Evolutionary conservation across 1,140 invertebrate genomes (phyloP).

Genomic region (Wasmannia auropunctata): DNA sequence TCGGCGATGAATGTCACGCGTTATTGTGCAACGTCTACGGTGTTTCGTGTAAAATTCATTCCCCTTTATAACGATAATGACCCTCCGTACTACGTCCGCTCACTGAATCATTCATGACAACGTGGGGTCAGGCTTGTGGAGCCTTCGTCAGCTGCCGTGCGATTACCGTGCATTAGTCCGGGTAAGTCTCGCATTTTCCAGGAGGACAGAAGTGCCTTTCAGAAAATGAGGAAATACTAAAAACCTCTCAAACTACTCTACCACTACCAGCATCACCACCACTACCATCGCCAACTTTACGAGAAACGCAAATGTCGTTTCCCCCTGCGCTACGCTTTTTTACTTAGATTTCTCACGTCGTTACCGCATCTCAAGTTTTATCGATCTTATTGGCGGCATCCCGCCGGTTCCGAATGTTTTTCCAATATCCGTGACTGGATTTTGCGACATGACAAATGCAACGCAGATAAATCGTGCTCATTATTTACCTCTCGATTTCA

Average conservation of each 20-base stretch:
- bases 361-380: conserved; percentile 57
- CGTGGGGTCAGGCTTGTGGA: conserved; percentile 64
- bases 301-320: conserved; percentile 38
- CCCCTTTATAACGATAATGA: conserved; percentile 73
- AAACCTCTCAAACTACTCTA: conserved; percentile 20
- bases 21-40: conserved; percentile 44
- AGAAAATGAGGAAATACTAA: conserved; percentile 48
- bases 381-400: conserved; percentile 49
- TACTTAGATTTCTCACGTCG: conserved; percentile 57
- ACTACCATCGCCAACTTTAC: not conserved
- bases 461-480: conserved; percentile 51
- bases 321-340: conserved; percentile 16
- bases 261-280: not conserved
- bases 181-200: conserved; percentile 55
- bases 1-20: conserved; percentile 52
- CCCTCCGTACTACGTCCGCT: conserved; percentile 59
- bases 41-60: conserved; percentile 71
- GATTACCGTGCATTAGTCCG: conserved; percentile 73
- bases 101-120: conserved; percentile 72
- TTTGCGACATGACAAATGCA: conserved; percentile 55
- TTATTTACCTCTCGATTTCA: conserved; percentile 45
- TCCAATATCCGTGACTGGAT: conserved; percentile 61
- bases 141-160: conserved; percentile 67
- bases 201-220: conserved; percentile 64
- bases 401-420: conserved; percentile 50